phyloP scores from a whole-genome alignment of 2,888 invertebrate genomes.

The Trichogramma dendrolimi region DNA sequence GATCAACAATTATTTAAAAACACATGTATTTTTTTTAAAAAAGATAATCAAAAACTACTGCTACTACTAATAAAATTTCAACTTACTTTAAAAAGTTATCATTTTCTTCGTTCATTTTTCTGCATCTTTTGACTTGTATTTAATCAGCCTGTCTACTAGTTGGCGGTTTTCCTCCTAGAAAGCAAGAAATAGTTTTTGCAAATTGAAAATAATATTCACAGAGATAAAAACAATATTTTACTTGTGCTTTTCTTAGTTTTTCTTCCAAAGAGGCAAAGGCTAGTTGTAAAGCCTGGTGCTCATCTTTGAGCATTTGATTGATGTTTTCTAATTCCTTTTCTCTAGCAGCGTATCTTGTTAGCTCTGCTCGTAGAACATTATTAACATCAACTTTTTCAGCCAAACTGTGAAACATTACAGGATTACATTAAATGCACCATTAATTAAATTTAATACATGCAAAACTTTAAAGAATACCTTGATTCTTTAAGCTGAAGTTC shows the following conservation, averaged over 20 bases:
- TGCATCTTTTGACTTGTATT: slow-evolving; percentile 90
- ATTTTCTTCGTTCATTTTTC: slow-evolving; percentile 97
- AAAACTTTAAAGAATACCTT: slow-evolving; percentile 54
- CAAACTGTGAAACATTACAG: slow-evolving; percentile 54
- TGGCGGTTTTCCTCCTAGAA: slow-evolving; percentile 81
- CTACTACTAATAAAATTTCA: slow-evolving; percentile 1
- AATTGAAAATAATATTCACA: slow-evolving; percentile 1
- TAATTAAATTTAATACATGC: background rate
- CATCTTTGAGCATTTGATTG: slow-evolving; percentile 87
- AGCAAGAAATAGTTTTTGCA: slow-evolving; percentile 8
- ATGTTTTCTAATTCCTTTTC: slow-evolving; percentile 74
- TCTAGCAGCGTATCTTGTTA: slow-evolving; percentile 67
- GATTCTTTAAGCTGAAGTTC: slow-evolving; percentile 69
- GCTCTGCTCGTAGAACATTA: slow-evolving; percentile 67
- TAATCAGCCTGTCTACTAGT: slow-evolving; percentile 81
- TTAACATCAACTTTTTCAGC: slow-evolving; percentile 66
- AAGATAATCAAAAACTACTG: background rate
- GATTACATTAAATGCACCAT: background rate
- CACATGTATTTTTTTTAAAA: background rate
- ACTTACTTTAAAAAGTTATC: slow-evolving; percentile 85
- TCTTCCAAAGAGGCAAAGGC: slow-evolving; percentile 87
- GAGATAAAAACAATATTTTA: slow-evolving; percentile 42
- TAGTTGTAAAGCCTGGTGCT: slow-evolving; percentile 89
- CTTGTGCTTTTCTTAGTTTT: slow-evolving; percentile 78
- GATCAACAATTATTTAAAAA: too few species aligned